phyloP scores from a whole-genome alignment of 2,113 vertebrate genomes.

The Psilopsiagon aurifrons region DNA sequence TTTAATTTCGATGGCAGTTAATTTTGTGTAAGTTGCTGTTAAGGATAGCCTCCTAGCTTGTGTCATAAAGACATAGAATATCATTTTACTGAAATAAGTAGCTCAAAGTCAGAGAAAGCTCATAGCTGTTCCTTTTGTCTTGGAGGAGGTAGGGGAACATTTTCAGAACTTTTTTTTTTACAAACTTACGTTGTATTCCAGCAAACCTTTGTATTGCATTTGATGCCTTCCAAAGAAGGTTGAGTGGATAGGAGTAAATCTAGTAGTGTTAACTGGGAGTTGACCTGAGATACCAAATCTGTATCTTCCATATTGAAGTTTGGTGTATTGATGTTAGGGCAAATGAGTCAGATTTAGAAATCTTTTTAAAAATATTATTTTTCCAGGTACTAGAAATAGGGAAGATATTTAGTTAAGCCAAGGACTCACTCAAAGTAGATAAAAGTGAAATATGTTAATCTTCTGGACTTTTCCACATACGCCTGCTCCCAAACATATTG shows the following conservation, averaged over 20 bases:
- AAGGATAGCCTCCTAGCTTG: background rate
- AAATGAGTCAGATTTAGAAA: background rate
- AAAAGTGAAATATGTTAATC: background rate
- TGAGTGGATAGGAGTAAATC: background rate
- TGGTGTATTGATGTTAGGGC: background rate
- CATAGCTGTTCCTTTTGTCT: background rate
- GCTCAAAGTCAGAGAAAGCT: background rate
- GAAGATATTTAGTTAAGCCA: background rate
- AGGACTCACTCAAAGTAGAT: background rate
- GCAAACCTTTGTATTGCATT: background rate
- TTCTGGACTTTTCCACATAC: background rate
- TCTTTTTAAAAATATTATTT: background rate
- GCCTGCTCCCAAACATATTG: background rate
- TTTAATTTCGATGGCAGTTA: background rate
- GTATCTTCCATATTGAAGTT: background rate
- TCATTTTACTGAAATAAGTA: background rate
- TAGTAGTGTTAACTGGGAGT: background rate
- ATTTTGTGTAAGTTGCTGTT: background rate
- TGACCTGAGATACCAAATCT: background rate
- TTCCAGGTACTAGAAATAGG: background rate
- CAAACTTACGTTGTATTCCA: background rate
- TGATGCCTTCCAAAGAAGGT: background rate
- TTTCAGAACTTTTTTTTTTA: background rate
- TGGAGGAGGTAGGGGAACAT: background rate
- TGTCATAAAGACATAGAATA: background rate